Percentiles rank a stretch among this genome's conserved stretches.
These are phyloP conservation scores for Tubulanus polymorphus DNA, from an alignment of 2,888 invertebrate species.

Conservation along the genomic window DNA sequence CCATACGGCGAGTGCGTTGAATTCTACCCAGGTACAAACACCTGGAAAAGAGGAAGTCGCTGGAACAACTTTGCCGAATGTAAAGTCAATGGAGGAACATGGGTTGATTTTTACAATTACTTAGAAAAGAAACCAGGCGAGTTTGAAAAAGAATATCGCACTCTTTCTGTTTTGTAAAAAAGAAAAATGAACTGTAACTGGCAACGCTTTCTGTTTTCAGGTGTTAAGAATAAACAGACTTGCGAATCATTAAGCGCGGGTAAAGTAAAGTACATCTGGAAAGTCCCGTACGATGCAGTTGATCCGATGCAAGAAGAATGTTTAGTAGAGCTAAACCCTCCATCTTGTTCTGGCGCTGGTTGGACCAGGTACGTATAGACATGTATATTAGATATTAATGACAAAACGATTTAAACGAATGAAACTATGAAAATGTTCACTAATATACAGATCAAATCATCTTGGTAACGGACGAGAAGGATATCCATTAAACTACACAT, in stretches of 20 bases:
- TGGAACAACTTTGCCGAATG: slow-evolving; percentile 46
- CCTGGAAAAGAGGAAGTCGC: slow-evolving; percentile 29
- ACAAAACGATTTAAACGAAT: no score
- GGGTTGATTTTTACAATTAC: slow-evolving; percentile 45
- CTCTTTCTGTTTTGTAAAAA: no score
- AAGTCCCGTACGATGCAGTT: slow-evolving; percentile 38
- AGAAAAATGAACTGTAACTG: no score
- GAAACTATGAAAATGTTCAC: neutral
- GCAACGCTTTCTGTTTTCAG: no score
- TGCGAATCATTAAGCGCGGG: no score
- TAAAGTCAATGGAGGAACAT: slow-evolving; percentile 37
- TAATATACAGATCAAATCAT: slow-evolving; percentile 47
- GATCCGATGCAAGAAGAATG: slow-evolving; percentile 33
- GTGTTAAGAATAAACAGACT: no score
- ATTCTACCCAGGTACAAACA: slow-evolving; percentile 18
- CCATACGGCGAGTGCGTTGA: slow-evolving; percentile 46
- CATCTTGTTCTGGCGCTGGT: slow-evolving; percentile 42
- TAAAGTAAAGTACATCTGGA: slow-evolving; percentile 41
- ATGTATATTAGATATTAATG: no score
- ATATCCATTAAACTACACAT: slow-evolving; percentile 34
- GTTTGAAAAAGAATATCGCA: neutral
- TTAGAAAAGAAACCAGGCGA: slow-evolving; percentile 46
- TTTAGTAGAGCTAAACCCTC: slow-evolving; percentile 38
- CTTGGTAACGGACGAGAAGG: slow-evolving; percentile 46
- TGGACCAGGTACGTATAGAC: slow-evolving; percentile 43